Percentiles rank a stretch among this genome's conserved stretches.
Evolutionary conservation across 2,113 vertebrate genomes (phyloP).

Genomic region (Mesitornis unicolor): DNA sequence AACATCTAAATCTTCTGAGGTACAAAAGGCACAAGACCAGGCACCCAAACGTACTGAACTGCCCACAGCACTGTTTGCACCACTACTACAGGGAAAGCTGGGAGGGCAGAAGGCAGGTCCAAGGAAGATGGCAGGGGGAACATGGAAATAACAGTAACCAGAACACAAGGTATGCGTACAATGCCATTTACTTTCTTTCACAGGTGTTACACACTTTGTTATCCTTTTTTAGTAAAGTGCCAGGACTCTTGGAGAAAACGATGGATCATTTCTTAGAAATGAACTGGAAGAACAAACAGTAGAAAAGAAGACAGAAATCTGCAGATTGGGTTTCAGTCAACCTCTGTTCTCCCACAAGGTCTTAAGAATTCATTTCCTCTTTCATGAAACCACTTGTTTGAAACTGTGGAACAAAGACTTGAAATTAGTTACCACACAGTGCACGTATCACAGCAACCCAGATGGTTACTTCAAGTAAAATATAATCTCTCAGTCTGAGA

Average conservation of each 20-base stretch:
- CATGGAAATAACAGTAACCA: background rate
- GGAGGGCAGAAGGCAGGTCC: background rate
- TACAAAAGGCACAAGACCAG: conserved; percentile 50
- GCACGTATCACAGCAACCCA: background rate
- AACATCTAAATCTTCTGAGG: conserved; percentile 66
- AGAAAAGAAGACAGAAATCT: background rate
- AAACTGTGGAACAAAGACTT: conserved; percentile 79
- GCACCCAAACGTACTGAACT: background rate
- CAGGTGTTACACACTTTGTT: background rate
- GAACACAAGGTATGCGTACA: background rate
- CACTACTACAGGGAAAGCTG: background rate
- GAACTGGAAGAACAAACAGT: conserved; percentile 39
- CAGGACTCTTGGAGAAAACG: conserved; percentile 22
- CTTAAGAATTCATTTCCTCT: conserved; percentile 95
- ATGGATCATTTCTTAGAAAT: conserved; percentile 70
- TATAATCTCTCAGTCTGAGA: background rate
- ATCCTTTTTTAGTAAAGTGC: conserved; percentile 39
- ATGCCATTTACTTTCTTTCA: conserved; percentile 23
- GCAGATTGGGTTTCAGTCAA: conserved; percentile 78
- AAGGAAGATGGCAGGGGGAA: background rate
- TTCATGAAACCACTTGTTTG: conserved; percentile 98
- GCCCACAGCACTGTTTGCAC: background rate
- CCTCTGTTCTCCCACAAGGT: conserved; percentile 92
- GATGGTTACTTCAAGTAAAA: background rate
- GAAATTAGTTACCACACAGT: background rate